These are phyloP conservation scores for Montipora sp. DNA, from an alignment of 64 coral and sea anemone species.

Conservation along the genomic window DNA sequence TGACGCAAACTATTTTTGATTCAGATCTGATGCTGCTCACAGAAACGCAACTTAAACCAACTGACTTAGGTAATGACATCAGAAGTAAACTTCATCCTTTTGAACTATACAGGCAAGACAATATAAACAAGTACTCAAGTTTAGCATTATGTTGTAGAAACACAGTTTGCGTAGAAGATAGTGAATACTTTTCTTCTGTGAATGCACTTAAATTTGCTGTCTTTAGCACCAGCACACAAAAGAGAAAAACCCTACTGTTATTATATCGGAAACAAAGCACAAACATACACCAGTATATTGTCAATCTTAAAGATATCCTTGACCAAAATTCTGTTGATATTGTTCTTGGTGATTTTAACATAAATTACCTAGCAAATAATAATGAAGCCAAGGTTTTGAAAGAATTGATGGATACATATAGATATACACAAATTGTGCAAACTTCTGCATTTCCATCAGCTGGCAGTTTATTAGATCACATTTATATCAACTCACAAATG, in stretches of 20 bases:
- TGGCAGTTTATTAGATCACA: slow-evolving; percentile 67
- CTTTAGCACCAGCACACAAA: slow-evolving; percentile 2
- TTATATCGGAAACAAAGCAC: slow-evolving; percentile 67
- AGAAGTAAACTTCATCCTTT: slow-evolving; percentile 29
- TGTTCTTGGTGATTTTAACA: slow-evolving; percentile 58
- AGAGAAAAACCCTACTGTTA: slow-evolving; percentile 30
- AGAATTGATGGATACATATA: slow-evolving; percentile 39
- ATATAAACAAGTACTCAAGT: slow-evolving; percentile 57
- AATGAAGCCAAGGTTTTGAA: slow-evolving; percentile 36
- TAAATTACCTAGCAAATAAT: slow-evolving; percentile 44
- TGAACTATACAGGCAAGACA: slow-evolving; percentile 42
- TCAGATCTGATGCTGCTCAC: slow-evolving; percentile 15
- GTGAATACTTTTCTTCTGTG: slow-evolving; percentile 51
- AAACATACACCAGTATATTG: slow-evolving; percentile 33
- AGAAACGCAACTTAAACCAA: slow-evolving; percentile 37
- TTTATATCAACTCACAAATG: slow-evolving; percentile 44
- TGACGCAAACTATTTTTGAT: not conserved
- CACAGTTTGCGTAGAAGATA: not conserved
- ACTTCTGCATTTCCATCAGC: slow-evolving; percentile 51
- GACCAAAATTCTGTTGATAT: slow-evolving; percentile 52
- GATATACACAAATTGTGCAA: slow-evolving; percentile 46
- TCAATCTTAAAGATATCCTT: slow-evolving; percentile 45
- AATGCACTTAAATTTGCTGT: slow-evolving; percentile 55
- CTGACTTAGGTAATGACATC: not conserved
- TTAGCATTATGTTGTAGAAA: slow-evolving; percentile 51